phyloP scores from a whole-genome alignment of 2,888 invertebrate species.

The Catocala nupta region DNA sequence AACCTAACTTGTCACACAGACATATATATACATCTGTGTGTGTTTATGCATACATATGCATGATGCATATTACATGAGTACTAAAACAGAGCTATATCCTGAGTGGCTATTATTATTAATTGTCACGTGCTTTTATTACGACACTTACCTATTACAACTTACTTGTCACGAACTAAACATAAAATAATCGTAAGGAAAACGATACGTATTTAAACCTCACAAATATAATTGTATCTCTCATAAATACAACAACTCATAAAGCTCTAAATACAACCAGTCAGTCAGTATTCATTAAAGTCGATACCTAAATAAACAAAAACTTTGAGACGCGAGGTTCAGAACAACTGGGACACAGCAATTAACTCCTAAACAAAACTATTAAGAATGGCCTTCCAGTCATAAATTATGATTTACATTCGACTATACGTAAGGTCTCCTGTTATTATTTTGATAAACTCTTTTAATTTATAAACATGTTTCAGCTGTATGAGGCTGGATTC shows the following conservation, averaged over 20 bases:
- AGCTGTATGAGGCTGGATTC: neutral
- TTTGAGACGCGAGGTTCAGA: conserved; percentile 25
- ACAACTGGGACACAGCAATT: conserved; percentile 50
- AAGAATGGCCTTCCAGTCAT: conserved; percentile 40
- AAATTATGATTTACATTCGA: conserved; percentile 35
- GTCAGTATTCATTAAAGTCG: conserved; percentile 15
- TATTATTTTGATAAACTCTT: conserved; percentile 6
- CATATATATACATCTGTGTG: no score
- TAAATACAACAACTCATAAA: neutral
- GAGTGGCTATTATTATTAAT: conserved; percentile 4
- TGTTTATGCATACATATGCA: neutral
- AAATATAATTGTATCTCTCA: neutral
- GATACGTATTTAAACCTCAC: no score
- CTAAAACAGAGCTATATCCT: no score
- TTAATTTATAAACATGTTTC: neutral
- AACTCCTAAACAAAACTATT: conserved; percentile 54
- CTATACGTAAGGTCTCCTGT: conserved; percentile 10
- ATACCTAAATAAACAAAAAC: conserved; percentile 12
- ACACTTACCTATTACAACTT: conserved; percentile 3
- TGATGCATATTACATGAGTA: neutral
- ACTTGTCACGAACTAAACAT: neutral
- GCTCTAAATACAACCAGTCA: conserved; percentile 7
- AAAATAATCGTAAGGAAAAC: neutral
- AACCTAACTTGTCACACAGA: no score
- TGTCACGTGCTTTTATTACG: conserved; percentile 8